Percentiles rank a stretch among this genome's conserved stretches.
Evolutionary conservation across 2,113 vertebrate genomes (phyloP).

Genomic region (Hemicordylus capensis): DNA sequence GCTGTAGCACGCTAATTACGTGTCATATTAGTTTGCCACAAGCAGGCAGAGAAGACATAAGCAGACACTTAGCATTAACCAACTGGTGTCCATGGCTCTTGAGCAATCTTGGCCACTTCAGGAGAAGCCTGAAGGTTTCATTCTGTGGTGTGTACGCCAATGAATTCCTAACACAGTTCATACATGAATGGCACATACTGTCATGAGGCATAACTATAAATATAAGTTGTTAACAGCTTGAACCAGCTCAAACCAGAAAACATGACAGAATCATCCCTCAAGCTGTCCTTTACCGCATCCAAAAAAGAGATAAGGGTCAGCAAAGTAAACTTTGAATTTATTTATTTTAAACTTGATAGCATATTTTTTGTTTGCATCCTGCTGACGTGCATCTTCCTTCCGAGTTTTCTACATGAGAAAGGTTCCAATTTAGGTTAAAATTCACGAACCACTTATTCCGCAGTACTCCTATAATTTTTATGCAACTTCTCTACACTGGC

Average conservation of each 20-base stretch:
- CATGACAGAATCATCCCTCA: not conserved
- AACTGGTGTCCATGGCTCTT: no score
- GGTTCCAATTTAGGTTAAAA: no score
- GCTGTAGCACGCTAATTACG: no score
- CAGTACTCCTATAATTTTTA: not conserved
- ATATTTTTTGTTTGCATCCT: not conserved
- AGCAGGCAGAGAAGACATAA: no score
- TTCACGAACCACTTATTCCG: no score
- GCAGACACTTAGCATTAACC: no score
- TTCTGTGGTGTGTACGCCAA: rapidly evolving
- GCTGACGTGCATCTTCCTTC: not conserved
- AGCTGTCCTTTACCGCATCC: not conserved
- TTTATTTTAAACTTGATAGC: not conserved
- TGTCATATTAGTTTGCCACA: no score
- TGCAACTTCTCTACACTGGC: not conserved
- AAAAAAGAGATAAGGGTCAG: not conserved
- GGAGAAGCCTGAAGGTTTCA: rapidly evolving
- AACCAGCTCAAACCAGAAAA: slow-evolving; percentile 14
- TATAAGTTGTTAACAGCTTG: not conserved
- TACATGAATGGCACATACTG: not conserved
- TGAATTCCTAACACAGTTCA: not conserved
- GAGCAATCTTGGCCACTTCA: not conserved
- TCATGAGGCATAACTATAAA: slow-evolving; percentile 11
- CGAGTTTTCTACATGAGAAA: not conserved
- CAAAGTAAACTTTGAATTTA: slow-evolving; percentile 12